Evolutionary conservation across 2,797 vertebrate genomes (phyloP), one percentile per base, ranked within the genome.

Genomic region (Microctenopoma steveboyesi): DNA sequence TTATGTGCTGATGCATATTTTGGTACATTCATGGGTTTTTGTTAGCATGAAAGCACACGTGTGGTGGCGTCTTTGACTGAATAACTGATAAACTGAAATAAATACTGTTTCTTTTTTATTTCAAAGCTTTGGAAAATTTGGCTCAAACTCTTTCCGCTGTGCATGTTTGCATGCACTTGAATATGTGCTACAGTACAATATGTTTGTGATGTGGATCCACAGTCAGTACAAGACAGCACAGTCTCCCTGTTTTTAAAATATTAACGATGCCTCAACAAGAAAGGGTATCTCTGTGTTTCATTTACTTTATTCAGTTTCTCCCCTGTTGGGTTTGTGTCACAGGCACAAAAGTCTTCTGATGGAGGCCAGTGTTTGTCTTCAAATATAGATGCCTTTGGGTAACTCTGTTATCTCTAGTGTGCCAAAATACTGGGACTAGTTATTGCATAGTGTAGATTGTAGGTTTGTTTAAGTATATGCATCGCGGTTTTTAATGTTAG

Each of bases 61-160:
- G 49, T 64, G 45, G 16, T 59, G 35, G 60, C 28, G 8, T 65
- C 65, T 61, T 33, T 39, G 73, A 18, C 43, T 72, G 66, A 49
- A 42, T 22, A 22, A 22, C 22, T 22, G 22, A 22, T 22, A 22
- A 22, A 22, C 22, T 22, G 22, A 22, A 22, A 22, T 22, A 22
- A 22, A 22, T 49, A 46, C 43, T 49, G 25, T 65, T 60, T 22
- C 71, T 64, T 69, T 51, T 49, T 54, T 53, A 50, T 86, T 82
- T 84, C 43, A 82, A 82, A 78, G 55, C 22, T 7, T 11, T 46
- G 39, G n/a, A 77, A 72, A 69, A 47, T 90, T 91, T 71, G 85
- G 72, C 74, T 85, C 91, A 27, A 93, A 93, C 90, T 90, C 91
- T 90, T 78, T 92, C 88, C 60, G 33, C 67, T 69, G 53, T 77